A percentile compares a stretch with the other conserved stretches of the same genome.
Evolutionary conservation across 1,140 invertebrate species (phyloP).

Genomic region (Pristionchus pacificus): DNA sequence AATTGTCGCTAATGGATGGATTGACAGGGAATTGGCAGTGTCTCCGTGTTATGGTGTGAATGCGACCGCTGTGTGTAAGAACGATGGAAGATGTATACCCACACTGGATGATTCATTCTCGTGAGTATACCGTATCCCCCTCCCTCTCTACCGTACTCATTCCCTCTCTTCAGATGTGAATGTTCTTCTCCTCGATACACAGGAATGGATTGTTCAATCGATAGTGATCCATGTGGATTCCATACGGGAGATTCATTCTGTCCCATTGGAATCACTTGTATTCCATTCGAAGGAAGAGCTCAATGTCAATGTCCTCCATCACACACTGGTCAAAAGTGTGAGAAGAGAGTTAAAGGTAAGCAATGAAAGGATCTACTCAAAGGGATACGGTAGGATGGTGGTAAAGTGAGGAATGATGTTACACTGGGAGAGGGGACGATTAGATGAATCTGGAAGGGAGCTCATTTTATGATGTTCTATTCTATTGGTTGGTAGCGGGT

Average conservation of each 20-base stretch:
- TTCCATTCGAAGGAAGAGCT: not conserved
- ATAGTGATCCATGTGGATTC: not conserved
- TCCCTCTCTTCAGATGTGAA: too few relatives aligned
- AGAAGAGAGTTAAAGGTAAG: not conserved
- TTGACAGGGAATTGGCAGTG: not conserved
- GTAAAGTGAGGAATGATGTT: not conserved
- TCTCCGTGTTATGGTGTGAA: not conserved
- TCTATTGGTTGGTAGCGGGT: too few relatives aligned
- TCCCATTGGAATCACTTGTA: not conserved
- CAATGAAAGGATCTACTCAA: not conserved
- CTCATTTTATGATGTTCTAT: too few relatives aligned
- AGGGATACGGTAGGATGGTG: not conserved
- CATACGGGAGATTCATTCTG: too few relatives aligned
- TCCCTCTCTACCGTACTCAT: not conserved
- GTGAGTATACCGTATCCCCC: too few relatives aligned
- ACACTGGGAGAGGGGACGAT: not conserved
- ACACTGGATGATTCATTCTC: not conserved
- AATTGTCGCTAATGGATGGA: not conserved
- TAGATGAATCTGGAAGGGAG: too few relatives aligned
- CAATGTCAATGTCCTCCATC: not conserved
- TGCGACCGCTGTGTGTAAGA: not conserved
- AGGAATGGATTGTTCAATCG: not conserved
- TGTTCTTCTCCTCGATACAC: not conserved
- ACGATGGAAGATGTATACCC: not conserved
- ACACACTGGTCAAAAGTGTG: not conserved